Base-by-base conservation (phyloP, 2,113 vertebrate genomes). In the Prietella phreatophila region DNA sequence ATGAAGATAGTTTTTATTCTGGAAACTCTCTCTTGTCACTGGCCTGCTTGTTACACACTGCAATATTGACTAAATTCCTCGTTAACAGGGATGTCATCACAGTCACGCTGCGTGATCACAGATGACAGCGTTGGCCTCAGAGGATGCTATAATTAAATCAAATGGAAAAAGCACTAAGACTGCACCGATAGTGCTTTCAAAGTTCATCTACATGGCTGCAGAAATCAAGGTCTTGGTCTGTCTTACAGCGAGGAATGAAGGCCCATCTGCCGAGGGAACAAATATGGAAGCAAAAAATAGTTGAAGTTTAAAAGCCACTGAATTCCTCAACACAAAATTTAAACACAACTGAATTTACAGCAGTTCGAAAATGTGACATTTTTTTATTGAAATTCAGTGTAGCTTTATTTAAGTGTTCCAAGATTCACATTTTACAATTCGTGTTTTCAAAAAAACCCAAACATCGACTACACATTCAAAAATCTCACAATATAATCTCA, bases 61-160 rank as follows among this genome's bases (percentile, higher is more conserved):
- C 82, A 60, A 58, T 85, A 65, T 87, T 84, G 75, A 89, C 86
- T 84, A 89, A 84, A 78, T 55, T 50, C 65, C 76, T 75, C 69
- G 73, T 88, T 91, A 90, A 90, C 86, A 42, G 84, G 67, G 69
- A 88, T 85, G 88, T 83, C 73, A 87, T 88, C 67, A 80, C 85
- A 50, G 82, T 63, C 50, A 53, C 69, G n/a, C 69, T 83, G 84
- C 65, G 8, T 84, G 88, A 90, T 89, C 5, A 53, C 27, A 36
- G 75, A 82, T 85, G 87, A 90, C 82, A 87, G 88, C 71, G 42
- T 7, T 73, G 67, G 86, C 90, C 92, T 87, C 76, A n/a, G 80
- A 87, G 81, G 50, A 82, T 33, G 36, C 53, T 60, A 30, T 89
- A 87, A 91, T 90, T 89, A 90, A 91, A 91, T 91, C 80, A 86